phyloP scores from a whole-genome alignment of 2,888 invertebrate species.

The Nephrotoma flavescens region DNA sequence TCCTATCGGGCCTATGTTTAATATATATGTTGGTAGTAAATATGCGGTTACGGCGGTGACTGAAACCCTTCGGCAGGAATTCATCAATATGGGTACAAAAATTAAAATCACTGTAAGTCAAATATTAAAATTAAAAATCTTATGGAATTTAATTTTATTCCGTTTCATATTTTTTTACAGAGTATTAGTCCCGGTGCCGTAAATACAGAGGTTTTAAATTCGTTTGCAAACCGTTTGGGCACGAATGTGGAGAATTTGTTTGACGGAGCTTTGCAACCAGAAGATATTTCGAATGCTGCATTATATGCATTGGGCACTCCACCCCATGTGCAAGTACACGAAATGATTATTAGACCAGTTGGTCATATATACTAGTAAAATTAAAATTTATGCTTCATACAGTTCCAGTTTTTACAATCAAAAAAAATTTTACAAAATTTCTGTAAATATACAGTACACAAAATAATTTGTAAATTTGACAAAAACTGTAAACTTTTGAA shows the following conservation, averaged over 20 bases:
- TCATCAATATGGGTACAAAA: slow-evolving; percentile 10
- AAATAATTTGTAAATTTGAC: too few species aligned
- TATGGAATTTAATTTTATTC: not conserved
- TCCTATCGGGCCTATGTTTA: too few species aligned
- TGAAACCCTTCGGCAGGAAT: slow-evolving; percentile 25
- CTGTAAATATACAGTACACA: too few species aligned
- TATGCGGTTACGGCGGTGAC: slow-evolving; percentile 24
- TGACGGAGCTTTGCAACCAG: not conserved
- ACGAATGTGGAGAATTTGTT: not conserved
- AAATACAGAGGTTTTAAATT: not conserved
- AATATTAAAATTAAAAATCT: not conserved
- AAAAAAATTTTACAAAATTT: too few species aligned
- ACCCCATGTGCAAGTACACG: not conserved
- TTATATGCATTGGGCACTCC: not conserved
- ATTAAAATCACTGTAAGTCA: not conserved
- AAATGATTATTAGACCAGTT: not conserved
- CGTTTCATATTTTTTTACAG: not conserved
- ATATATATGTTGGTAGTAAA: slow-evolving; percentile 22
- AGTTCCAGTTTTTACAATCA: too few species aligned
- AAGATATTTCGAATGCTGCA: not conserved
- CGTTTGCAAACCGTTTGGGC: not conserved
- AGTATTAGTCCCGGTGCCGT: not conserved
- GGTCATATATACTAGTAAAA: not conserved
- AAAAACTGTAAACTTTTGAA: too few species aligned
- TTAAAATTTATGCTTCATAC: too few species aligned